Percentiles rank a stretch among this genome's conserved stretches.
Evolutionary conservation across 2,888 invertebrate genomes (phyloP).

Genomic region (Eretmocerus hayati): DNA sequence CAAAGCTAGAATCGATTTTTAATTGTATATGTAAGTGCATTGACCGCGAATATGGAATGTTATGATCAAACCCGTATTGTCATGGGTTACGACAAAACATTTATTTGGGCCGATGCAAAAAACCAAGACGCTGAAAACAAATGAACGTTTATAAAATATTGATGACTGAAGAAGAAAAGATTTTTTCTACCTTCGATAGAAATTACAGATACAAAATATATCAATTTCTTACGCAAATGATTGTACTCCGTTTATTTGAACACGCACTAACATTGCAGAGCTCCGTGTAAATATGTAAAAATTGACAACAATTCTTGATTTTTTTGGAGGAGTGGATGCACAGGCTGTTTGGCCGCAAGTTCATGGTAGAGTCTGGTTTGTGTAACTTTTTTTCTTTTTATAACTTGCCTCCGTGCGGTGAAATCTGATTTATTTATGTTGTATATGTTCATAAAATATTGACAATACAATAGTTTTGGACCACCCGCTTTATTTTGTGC

Average conservation of each 20-base stretch:
- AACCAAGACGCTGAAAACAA: neutral
- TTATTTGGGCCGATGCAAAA: slow-evolving; percentile 1
- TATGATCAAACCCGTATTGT: slow-evolving; percentile 4
- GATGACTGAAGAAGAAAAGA: neutral
- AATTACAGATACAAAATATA: neutral
- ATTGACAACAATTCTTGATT: slow-evolving; percentile 18
- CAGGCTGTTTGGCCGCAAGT: neutral
- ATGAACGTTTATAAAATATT: neutral
- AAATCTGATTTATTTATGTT: too few relatives aligned
- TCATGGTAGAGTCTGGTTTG: neutral
- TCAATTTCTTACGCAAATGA: slow-evolving; percentile 1
- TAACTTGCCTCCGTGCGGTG: too few relatives aligned
- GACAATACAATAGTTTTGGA: too few relatives aligned
- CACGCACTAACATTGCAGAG: slow-evolving; percentile 17
- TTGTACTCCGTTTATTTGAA: neutral
- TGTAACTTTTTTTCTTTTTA: slow-evolving; percentile 4
- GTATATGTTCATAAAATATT: too few relatives aligned
- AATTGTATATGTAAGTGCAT: slow-evolving; percentile 6
- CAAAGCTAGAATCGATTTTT: slow-evolving; percentile 1
- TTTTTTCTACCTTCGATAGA: slow-evolving; percentile 1
- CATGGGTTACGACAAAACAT: neutral
- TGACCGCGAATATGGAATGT: too few relatives aligned
- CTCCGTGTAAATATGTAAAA: slow-evolving; percentile 22
- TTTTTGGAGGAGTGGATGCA: slow-evolving; percentile 3
- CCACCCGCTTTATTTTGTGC: too few relatives aligned